These are phyloP conservation scores for Bursaphelenchus okinawaensis DNA, from an alignment of 2,888 invertebrate genomes.

Conservation along the genomic window DNA sequence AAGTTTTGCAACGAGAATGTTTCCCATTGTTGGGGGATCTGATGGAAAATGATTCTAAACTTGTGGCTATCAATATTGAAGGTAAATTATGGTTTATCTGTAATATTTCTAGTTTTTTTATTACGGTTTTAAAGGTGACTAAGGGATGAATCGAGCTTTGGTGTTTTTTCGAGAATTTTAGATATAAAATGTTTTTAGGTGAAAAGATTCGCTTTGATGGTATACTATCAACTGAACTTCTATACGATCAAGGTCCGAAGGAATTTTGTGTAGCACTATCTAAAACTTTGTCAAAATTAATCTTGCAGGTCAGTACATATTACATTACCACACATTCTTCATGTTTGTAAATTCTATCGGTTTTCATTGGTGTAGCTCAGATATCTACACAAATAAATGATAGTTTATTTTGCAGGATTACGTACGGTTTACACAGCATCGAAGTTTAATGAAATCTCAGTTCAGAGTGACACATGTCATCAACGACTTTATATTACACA, in stretches of 20 bases:
- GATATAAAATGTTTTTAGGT: constrained; percentile 25
- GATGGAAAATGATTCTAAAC: constrained; percentile 16
- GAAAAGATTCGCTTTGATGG: constrained; percentile 10
- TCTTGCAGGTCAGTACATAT: constrained; percentile 17
- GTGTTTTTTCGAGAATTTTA: too few relatives aligned
- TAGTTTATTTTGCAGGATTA: too few relatives aligned
- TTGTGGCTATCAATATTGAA: constrained; percentile 23
- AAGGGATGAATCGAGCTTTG: too few relatives aligned
- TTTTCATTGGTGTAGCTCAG: too few relatives aligned
- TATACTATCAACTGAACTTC: constrained; percentile 6
- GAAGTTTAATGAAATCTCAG: constrained; percentile 1
- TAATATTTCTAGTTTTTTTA: too few relatives aligned
- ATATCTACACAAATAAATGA: too few relatives aligned
- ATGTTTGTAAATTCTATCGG: too few relatives aligned
- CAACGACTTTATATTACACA: constrained; percentile 20
- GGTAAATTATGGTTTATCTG: too few relatives aligned
- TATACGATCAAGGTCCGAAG: constrained; percentile 20
- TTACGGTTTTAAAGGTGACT: too few relatives aligned
- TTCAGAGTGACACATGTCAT: constrained; percentile 19
- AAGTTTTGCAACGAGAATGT: constrained; percentile 34
- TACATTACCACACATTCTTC: not conserved
- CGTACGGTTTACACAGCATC: constrained; percentile 7
- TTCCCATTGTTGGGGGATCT: constrained; percentile 36
- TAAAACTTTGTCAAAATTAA: constrained; percentile 14
- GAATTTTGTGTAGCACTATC: constrained; percentile 23